Percentiles rank a stretch among this genome's conserved stretches.
Conservation (phyloP, 2,113 vertebrate species). For the Menura novaehollandiae region DNA sequence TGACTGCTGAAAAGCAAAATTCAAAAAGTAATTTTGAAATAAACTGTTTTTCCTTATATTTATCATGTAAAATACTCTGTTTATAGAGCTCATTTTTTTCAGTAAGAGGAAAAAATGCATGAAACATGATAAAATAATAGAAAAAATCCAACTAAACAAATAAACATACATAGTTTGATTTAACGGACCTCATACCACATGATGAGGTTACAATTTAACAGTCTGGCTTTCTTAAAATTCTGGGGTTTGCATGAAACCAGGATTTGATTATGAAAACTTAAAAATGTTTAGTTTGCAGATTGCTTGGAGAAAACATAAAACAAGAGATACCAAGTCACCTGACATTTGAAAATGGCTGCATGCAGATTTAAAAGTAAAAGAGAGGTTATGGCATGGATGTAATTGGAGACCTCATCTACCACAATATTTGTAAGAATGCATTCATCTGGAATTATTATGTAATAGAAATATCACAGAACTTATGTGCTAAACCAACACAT, state of each 20-base stretch:
- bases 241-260: neutral
- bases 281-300: neutral
- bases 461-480: neutral
- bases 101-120: neutral
- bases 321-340: neutral
- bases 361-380: neutral
- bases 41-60: neutral
- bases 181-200: neutral
- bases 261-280: neutral
- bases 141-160: neutral
- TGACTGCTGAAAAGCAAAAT: neutral
- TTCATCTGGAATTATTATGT: neutral
- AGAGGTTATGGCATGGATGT: neutral
- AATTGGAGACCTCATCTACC: neutral
- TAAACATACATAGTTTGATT: neutral
- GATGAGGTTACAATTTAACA: neutral
- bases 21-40: neutral
- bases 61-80: neutral
- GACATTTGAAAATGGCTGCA: neutral
- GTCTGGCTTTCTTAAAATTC: neutral
- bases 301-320: neutral
- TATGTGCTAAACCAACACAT: neutral
- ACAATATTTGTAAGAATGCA: neutral
- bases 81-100: neutral
- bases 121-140: neutral